Evolutionary conservation across 2,113 vertebrate species (phyloP).

Genomic region (Piprites chloris): DNA sequence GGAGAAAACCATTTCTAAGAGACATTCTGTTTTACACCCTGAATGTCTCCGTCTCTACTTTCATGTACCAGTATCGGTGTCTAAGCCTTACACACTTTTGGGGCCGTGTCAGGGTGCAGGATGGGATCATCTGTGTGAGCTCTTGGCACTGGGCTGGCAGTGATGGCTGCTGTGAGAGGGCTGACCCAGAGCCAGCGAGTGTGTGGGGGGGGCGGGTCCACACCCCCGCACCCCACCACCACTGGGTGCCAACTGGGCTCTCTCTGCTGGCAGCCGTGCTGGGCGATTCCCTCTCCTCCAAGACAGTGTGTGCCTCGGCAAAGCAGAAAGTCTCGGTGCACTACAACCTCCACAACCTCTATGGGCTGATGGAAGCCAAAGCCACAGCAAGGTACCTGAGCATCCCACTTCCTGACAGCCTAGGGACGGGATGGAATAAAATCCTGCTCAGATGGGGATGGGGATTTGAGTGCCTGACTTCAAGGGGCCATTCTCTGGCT

Average conservation of each 20-base stretch:
- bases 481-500: not conserved
- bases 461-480: not conserved
- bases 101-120: not conserved
- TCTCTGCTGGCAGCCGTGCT: constrained; percentile 62
- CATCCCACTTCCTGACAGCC: accelerated
- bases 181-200: not conserved
- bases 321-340: constrained; percentile 68
- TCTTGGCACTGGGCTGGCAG: not conserved
- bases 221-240: not conserved
- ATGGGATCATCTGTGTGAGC: not conserved
- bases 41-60: not conserved
- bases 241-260: accelerated
- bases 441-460: not conserved
- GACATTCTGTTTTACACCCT: accelerated
- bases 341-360: constrained; percentile 81
- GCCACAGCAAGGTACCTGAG: constrained; percentile 69
- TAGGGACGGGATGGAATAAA: not conserved
- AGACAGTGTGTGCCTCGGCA: constrained; percentile 73
- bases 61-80: accelerated
- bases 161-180: not conserved
- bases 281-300: constrained; percentile 63
- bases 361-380: constrained; percentile 79
- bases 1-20: not conserved
- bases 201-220: not conserved
- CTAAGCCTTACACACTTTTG: not conserved